Percentiles rank a stretch among this genome's conserved stretches.
These are phyloP conservation scores for Heteropelma amictum DNA, from an alignment of 2,888 invertebrate genomes.

Conservation along the genomic window DNA sequence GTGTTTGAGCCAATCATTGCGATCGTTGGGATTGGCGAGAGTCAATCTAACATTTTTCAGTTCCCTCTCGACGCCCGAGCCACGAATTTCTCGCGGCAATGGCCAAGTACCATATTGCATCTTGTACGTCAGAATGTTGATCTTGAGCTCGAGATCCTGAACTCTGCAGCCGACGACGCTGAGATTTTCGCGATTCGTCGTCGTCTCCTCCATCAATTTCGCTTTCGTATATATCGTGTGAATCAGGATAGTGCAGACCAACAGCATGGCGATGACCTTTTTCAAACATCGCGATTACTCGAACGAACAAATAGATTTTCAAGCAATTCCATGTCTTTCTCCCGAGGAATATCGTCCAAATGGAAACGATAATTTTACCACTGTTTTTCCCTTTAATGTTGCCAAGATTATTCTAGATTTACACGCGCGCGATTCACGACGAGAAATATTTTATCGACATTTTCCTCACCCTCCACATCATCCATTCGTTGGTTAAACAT, in stretches of 20 bases:
- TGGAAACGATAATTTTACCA: too few relatives aligned
- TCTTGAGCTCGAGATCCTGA: slow-evolving; percentile 71
- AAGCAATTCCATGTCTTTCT: neutral
- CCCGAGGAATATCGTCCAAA: neutral
- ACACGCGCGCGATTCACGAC: too few relatives aligned
- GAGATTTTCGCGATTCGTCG: slow-evolving; percentile 60
- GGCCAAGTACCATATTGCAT: slow-evolving; percentile 73
- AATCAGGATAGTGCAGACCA: slow-evolving; percentile 60
- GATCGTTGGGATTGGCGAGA: slow-evolving; percentile 62
- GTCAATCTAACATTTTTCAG: slow-evolving; percentile 60
- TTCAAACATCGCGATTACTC: neutral
- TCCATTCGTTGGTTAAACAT: slow-evolving; percentile 65
- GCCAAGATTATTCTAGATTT: too few relatives aligned
- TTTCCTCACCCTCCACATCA: slow-evolving; percentile 69
- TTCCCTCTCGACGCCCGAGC: slow-evolving; percentile 53
- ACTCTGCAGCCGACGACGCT: slow-evolving; percentile 65
- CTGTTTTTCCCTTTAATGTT: too few relatives aligned
- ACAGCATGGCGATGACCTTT: slow-evolving; percentile 60
- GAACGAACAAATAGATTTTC: neutral
- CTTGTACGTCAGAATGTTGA: slow-evolving; percentile 72
- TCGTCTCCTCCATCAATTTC: slow-evolving; percentile 53
- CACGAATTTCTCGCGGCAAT: slow-evolving; percentile 61
- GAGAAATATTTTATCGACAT: too few relatives aligned
- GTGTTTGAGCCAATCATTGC: slow-evolving; percentile 67
- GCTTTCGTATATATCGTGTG: slow-evolving; percentile 63